Base-by-base conservation (phyloP, 2,113 vertebrate species). In the Fukomys damarensis region DNA sequence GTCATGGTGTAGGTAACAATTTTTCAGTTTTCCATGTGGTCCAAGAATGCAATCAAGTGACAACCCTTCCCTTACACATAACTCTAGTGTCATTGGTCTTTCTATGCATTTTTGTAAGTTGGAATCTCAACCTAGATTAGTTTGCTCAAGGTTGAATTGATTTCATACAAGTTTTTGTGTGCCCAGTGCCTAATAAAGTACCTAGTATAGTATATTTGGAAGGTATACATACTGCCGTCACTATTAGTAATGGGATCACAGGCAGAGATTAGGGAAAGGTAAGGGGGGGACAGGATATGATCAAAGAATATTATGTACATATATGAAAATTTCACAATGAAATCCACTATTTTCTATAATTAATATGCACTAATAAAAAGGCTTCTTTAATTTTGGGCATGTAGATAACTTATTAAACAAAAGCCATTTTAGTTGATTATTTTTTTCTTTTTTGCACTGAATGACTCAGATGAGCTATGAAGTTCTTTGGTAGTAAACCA, bases 301-400 rank as follows among this genome's bases (percentile, higher is more conserved):
- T 35, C 30, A 54, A 35, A 54, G 30, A 32, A 49, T 77, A 8
- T 24, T 76, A 76, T 43, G 26, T 13, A 43, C 22, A 43, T 28
- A 16, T 26, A 76, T 76, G 72, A 76, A 76, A 76, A 52, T 54
- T 16, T 54, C 30, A 19, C 19, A 54, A 79, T 54, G 30, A 79
- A 79, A 54, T 30, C 49, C 17, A 79, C 24, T 79, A 52, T 79
- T 79, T 54, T 79, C 16, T 35, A 22, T 10, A 54, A 52, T 35
- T 79, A 79, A 79, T n/a, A 54, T n/a, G 32, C 4, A 79, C 30
- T n/a, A 91, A 96, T 82, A 65, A 83, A 14, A 89, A 93, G n/a
- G 28, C 32, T 63, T 91, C 41, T 95, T 83, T 7, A 52, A 80
- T 61, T 56, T 86, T 22, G 86, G 46, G 46, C 79, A 49, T 91